These are phyloP conservation scores for Neosalanx taihuensis DNA, from an alignment of 2,797 vertebrate genomes.

Conservation along the genomic window DNA sequence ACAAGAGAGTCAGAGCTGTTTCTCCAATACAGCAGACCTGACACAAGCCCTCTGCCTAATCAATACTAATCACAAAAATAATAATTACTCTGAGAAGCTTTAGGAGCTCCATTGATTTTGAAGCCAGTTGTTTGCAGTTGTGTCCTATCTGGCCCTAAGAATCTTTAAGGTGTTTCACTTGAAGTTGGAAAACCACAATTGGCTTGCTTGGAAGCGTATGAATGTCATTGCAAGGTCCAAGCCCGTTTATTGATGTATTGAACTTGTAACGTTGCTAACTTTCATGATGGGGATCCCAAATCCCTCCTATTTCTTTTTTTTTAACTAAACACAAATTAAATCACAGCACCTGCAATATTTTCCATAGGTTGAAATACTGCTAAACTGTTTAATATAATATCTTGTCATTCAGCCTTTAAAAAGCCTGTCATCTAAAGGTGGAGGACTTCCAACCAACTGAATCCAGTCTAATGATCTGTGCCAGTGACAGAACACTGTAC, in stretches of 20 bases:
- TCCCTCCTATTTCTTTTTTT: not conserved
- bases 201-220: constrained; percentile 54
- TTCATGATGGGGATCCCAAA: constrained; percentile 33
- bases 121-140: constrained; percentile 70
- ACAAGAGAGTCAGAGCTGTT: constrained; percentile 50
- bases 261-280: constrained; percentile 40
- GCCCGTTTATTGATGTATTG: constrained; percentile 51
- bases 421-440: too few species aligned
- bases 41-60: constrained; percentile 59
- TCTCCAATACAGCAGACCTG: constrained; percentile 61
- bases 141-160: constrained; percentile 76
- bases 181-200: constrained; percentile 60
- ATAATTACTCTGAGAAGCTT: constrained; percentile 75
- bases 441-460: too few species aligned
- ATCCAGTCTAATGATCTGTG: too few species aligned
- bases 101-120: constrained; percentile 73
- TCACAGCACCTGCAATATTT: not conserved
- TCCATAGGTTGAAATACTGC: not conserved
- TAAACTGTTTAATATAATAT: not conserved
- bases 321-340: not conserved
- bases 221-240: constrained; percentile 72
- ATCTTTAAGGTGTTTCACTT: constrained; percentile 65
- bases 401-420: not conserved
- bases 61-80: constrained; percentile 75
- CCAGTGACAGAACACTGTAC: too few species aligned